Evolutionary conservation across 2,113 vertebrate species (phyloP), one percentile per base, ranked within the genome.

Genomic region (Corapipo altera): DNA sequence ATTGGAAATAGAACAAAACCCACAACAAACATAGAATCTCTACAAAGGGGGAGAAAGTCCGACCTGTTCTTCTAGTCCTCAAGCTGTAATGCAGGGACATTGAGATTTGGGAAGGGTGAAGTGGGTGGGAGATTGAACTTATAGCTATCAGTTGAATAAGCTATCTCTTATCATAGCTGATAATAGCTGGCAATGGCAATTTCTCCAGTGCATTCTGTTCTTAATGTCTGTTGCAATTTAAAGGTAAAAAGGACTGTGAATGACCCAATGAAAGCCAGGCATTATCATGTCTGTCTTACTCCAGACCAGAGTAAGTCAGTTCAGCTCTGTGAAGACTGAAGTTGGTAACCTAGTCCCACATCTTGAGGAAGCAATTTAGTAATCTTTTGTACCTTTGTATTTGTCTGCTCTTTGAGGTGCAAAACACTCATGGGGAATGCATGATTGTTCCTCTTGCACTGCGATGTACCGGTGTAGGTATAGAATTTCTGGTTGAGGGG

Each of bases 391-490:
- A 11, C 46, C 20, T 83, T 4, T 49, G 2, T 61, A 39, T 75
- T 59, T 65, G 20, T 46, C 37, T 65, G 5, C 57, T 93, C 35
- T 54, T 77, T 37, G 8, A 10, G 9, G 2, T 79, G 85, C 26
- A 69, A 75, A 75, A 58, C 30, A 4, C 52, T 7, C 0, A 0
- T 12, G n/a, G 32, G n/a, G 43, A 28, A 35, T 37, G 18, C 0
- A 0, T 55, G 70, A 66, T 54, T 4, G 5, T 73, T 91, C 54
- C 37, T 70, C 30, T 57, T 84, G 44, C n/a, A 4, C 15, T 46
- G 20, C 69, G n/a, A 62, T 72, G 30, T 58, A 6, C 28, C 58
- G 77, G 28, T 61, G 8, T 18, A 41, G 66, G 19, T 30, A 17
- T 2, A 18, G 73, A 69, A 48, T 66, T 33, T 55, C 66, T 78